Base-by-base conservation (phyloP, 2,888 invertebrate species). In the Agonopterix subpropinquella region DNA sequence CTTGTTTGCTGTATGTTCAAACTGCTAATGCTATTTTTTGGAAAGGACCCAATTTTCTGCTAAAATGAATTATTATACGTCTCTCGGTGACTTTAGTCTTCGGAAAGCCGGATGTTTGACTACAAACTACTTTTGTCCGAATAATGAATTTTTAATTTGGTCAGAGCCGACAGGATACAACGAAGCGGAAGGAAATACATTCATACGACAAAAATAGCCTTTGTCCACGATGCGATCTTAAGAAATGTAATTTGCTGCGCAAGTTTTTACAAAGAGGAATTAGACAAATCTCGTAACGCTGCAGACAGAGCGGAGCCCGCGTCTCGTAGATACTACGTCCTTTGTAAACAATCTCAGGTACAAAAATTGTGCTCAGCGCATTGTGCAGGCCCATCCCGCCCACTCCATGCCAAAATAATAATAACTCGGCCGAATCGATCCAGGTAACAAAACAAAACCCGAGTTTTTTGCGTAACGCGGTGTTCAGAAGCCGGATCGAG, bases 321-420 rank as follows among this genome's bases (percentile, higher is more conserved):
- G 61, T 63, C 56, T 49, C 56, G 58, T 55, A 67, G 61, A 65
- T 62, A 66, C 59, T 65, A 67, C 62, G 67, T 73, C 78, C 81
- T 82, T 80, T 80, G 77, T 82, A 82, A 84, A 87, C 72, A 82
- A 54, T 53, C 61, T 70, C 86, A 88, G 87, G 87, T 86, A 87
- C 69, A 84, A 79, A 79, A 73, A 59, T 73, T 75, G 72, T 77
- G 71, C 68, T 67, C 61, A 53, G 50, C 53, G 67, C 65, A 75
- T 84, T 79, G 77, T 84, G 63, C 65, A 61, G 65, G 55, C 57
- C 62, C 71, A 73, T 76, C 76, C 79, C 86, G 77, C 83, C 81
- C 64, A 75, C 82, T 77, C 73, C 57, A 61, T 60, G 78, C 77
- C 70, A 77, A 81, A 80, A 81, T 81, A 80, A 82, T 70, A 73